Evolutionary conservation across 2,888 invertebrate species (phyloP).

Genomic region (Ceratothoa steindachneri): DNA sequence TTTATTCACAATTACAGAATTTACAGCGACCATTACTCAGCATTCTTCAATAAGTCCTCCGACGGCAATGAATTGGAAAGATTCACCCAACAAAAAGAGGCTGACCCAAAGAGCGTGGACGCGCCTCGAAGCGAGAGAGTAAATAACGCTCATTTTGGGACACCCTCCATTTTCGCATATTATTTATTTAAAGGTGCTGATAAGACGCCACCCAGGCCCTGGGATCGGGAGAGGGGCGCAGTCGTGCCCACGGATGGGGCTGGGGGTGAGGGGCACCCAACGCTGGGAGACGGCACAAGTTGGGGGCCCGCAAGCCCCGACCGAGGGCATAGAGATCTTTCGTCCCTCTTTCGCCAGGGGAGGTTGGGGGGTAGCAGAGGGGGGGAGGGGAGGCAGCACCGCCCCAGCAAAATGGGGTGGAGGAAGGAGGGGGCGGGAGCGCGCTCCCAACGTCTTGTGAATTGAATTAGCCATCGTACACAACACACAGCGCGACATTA

Average conservation of each 20-base stretch:
- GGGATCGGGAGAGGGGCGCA: constrained; percentile 18
- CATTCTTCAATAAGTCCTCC: constrained; percentile 27
- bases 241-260: constrained; percentile 40
- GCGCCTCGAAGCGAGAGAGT: too few species aligned
- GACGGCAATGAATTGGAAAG: too few species aligned
- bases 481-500: constrained; percentile 46
- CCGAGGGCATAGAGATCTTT: constrained; percentile 20
- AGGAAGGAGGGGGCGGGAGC: not conserved
- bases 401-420: not conserved
- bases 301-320: constrained; percentile 45
- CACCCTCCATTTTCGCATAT: too few species aligned
- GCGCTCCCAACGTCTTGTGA: not conserved
- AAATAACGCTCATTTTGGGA: too few species aligned
- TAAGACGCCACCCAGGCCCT: not conserved
- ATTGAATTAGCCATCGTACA: constrained; percentile 38
- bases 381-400: not conserved
- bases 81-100: too few species aligned
- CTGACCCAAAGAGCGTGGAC: too few species aligned
- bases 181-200: not conserved
- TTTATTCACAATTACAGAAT: constrained; percentile 48
- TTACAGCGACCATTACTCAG: constrained; percentile 48
- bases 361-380: constrained; percentile 18
- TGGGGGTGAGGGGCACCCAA: constrained; percentile 48
- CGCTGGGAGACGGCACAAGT: constrained; percentile 47
- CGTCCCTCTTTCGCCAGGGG: constrained; percentile 15